Evolutionary conservation across 2,797 vertebrate species (phyloP).

Genomic region (Leptoclinus maculatus): DNA sequence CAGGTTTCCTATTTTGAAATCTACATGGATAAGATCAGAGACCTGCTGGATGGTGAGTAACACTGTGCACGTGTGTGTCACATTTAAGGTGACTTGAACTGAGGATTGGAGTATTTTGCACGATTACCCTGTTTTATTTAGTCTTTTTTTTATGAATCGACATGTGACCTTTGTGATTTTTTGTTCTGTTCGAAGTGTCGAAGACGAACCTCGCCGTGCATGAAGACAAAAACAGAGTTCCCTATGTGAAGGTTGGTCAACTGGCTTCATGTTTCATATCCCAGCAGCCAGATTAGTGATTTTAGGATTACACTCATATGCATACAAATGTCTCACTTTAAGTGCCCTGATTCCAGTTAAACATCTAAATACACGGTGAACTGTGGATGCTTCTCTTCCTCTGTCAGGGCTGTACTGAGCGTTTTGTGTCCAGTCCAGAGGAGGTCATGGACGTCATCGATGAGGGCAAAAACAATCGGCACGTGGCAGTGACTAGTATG

Average conservation of each 20-base stretch:
- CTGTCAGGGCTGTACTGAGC: constrained; percentile 89
- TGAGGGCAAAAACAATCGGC: constrained; percentile 93
- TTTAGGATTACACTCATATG: no score
- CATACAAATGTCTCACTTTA: not conserved
- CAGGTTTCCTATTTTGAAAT: constrained; percentile 96
- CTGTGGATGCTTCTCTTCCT: not conserved
- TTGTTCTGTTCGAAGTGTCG: constrained; percentile 83
- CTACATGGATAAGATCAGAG: constrained; percentile 95
- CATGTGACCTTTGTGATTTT: not conserved
- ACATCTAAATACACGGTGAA: not conserved
- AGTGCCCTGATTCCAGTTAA: not conserved
- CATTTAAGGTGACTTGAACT: not conserved
- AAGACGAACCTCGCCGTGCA: constrained; percentile 95
- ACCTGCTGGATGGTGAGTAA: constrained; percentile 90
- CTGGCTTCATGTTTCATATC: not conserved
- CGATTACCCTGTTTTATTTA: not conserved
- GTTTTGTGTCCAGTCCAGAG: constrained; percentile 94
- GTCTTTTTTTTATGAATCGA: not conserved
- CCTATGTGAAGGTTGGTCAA: constrained; percentile 91
- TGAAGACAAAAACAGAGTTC: constrained; percentile 95
- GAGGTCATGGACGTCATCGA: constrained; percentile 97
- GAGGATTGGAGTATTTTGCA: not conserved
- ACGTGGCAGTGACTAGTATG: constrained; percentile 95
- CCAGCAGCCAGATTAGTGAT: not conserved
- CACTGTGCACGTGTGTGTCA: not conserved